Evolutionary conservation across 2,113 vertebrate genomes (phyloP).

Genomic region (Corythaeola cristata): DNA sequence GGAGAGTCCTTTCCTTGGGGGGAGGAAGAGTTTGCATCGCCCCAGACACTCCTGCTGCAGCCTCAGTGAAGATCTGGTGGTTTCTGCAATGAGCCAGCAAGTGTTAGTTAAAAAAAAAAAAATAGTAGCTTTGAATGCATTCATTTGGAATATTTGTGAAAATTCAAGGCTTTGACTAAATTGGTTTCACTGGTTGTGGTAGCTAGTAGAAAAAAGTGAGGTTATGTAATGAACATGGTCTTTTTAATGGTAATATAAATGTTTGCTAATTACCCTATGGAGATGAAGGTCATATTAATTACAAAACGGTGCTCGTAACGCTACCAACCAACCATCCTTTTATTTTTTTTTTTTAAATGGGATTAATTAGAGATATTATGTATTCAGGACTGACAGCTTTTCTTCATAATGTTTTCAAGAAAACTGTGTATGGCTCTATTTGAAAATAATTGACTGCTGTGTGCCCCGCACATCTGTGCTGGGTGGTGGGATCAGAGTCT

Average conservation of each 20-base stretch:
- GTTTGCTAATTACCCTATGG: conserved; percentile 68
- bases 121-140: not conserved
- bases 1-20: not conserved
- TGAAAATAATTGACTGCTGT: not conserved
- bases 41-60: not conserved
- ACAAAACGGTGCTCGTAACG: not conserved
- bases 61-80: not conserved
- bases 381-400: conserved; percentile 54
- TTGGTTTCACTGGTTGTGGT: conserved; percentile 5
- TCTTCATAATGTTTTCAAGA: conserved; percentile 9
- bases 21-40: rapidly evolving
- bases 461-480: not conserved
- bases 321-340: conserved; percentile 53
- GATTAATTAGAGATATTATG: conserved; percentile 61
- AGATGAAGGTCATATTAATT: conserved; percentile 71
- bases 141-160: not conserved
- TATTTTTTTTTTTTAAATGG: conserved; percentile 47
- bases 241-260: conserved; percentile 61
- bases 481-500: not conserved
- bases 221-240: not conserved
- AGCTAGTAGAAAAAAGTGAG: not conserved
- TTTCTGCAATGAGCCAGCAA: not conserved
- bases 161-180: not conserved
- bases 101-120: not conserved
- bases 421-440: not conserved